Conservation (phyloP, 1,140 invertebrate genomes). For the Panulirus ornatus region DNA sequence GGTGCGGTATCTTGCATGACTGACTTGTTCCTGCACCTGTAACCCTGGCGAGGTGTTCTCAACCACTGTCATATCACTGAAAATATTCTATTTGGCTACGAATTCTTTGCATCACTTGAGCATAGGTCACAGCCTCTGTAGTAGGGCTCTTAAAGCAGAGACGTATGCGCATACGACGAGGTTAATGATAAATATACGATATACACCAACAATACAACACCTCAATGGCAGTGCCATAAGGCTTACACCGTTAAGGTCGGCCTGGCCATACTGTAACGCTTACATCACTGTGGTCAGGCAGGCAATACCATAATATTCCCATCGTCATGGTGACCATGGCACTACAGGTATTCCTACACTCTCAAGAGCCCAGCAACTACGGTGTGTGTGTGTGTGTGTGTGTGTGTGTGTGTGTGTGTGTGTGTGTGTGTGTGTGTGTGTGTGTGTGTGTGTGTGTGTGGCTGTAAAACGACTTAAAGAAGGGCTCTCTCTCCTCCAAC, state of each 20-base stretch:
- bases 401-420: conserved; percentile 12
- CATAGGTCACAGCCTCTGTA: too few species aligned
- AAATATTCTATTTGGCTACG: too few species aligned
- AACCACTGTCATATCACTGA: too few species aligned
- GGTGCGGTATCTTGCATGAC: too few species aligned
- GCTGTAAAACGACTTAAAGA: too few species aligned
- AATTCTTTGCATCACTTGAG: too few species aligned
- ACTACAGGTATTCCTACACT: neutral
- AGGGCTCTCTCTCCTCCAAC: neutral
- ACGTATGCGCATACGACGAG: neutral
- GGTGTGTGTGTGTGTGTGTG: too few species aligned
- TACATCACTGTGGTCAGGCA: neutral
- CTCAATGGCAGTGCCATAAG: neutral
- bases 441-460: too few species aligned
- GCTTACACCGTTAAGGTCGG: neutral
- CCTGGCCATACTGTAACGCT: neutral
- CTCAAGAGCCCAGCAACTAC: neutral
- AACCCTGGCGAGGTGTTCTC: too few species aligned
- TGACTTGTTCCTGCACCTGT: too few species aligned
- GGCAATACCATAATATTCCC: neutral
- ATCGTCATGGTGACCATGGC: neutral
- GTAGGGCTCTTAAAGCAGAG: neutral
- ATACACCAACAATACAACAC: neutral
- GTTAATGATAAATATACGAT: neutral
- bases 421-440: conserved; percentile 29